Evolutionary conservation across 2,113 vertebrate genomes (phyloP).

Genomic region (Rallus limicola): DNA sequence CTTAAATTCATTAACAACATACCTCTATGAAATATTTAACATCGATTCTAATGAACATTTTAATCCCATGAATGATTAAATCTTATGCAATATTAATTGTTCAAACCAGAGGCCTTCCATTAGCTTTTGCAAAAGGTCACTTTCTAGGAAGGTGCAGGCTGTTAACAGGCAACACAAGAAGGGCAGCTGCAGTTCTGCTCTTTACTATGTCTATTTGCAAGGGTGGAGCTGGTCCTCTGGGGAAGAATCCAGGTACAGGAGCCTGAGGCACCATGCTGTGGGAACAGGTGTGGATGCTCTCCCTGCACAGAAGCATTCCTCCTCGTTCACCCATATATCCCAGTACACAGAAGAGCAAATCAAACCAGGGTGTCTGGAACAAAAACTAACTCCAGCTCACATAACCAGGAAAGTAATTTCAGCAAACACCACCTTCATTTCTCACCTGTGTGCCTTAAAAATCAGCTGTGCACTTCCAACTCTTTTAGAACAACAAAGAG

Average conservation of each 20-base stretch:
- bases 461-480: background rate
- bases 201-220: background rate
- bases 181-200: background rate
- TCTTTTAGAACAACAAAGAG: background rate
- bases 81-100: background rate
- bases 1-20: slow-evolving; percentile 2
- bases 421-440: background rate
- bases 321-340: background rate
- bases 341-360: background rate
- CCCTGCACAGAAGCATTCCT: background rate
- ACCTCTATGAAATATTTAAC: slow-evolving; percentile 17
- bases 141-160: background rate
- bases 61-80: background rate
- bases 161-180: background rate
- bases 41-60: background rate
- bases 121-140: background rate
- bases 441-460: background rate
- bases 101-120: background rate
- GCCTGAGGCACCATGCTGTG: background rate
- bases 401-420: background rate
- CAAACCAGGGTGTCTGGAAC: background rate
- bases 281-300: background rate
- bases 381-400: background rate
- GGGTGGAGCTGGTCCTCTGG: background rate
- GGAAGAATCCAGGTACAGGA: background rate